Conservation (phyloP, 2,888 invertebrate genomes). For the Lamproptera curius region DNA sequence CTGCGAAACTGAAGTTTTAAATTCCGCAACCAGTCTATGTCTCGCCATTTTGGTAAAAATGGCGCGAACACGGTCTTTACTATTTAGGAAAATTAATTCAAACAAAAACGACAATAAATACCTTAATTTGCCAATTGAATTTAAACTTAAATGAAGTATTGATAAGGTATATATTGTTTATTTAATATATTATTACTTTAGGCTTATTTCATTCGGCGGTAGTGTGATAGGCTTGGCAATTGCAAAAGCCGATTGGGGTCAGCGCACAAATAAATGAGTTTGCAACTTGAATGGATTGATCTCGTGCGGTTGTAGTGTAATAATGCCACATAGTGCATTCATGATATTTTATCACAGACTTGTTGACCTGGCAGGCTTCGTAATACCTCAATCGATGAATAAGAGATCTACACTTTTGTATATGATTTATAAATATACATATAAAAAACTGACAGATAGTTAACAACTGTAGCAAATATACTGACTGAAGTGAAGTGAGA, state of each 20-base stretch:
- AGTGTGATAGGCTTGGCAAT: constrained; percentile 33
- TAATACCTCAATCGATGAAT: too few species aligned
- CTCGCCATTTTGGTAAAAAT: constrained; percentile 6
- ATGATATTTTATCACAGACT: neutral
- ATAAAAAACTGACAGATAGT: too few species aligned
- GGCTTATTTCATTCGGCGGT: neutral
- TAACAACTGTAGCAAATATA: too few species aligned
- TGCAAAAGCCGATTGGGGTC: constrained; percentile 44
- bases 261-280: constrained; percentile 38
- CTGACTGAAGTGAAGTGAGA: too few species aligned
- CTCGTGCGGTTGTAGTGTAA: constrained; percentile 23
- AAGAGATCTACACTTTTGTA: too few species aligned
- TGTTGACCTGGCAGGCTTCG: too few species aligned
- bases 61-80: constrained; percentile 5
- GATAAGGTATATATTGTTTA: neutral
- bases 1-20: neutral
- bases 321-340: constrained; percentile 5
- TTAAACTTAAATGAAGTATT: neutral
- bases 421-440: too few species aligned
- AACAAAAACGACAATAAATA: neutral
- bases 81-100: constrained; percentile 5
- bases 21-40: constrained; percentile 1
- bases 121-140: neutral
- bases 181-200: neutral
- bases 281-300: constrained; percentile 33